Evolutionary conservation across 2,113 vertebrate genomes (phyloP).

Genomic region (Archocentrus centrarchus): DNA sequence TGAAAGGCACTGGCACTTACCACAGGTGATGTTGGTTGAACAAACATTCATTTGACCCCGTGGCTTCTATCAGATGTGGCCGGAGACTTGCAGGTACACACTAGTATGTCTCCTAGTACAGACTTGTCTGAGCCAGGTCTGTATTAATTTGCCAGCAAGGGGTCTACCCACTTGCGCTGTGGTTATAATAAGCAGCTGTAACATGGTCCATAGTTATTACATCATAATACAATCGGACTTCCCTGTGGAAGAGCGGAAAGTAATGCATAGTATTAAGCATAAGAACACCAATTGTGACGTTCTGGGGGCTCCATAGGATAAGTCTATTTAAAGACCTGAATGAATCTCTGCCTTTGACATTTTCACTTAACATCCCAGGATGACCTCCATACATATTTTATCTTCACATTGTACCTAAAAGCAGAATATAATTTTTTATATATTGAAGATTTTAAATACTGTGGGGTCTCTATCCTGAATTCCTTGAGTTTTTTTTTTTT

Average conservation of each 20-base stretch:
- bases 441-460: not conserved
- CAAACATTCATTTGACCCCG: not conserved
- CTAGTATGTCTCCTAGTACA: not conserved
- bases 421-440: not conserved
- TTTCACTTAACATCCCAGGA: not conserved
- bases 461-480: not conserved
- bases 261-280: fast-evolving
- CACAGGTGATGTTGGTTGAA: not conserved
- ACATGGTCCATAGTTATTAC: not conserved
- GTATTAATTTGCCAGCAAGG: not conserved
- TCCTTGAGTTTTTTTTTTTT: not conserved
- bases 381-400: not conserved
- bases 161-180: not conserved
- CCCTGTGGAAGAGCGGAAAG: not conserved
- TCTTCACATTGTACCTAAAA: not conserved
- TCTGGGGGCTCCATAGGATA: not conserved
- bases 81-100: not conserved
- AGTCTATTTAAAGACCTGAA: not conserved
- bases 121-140: not conserved
- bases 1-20: not conserved
- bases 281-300: not conserved
- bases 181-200: not conserved
- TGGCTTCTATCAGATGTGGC: not conserved
- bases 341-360: not conserved
- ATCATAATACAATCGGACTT: not conserved